Conservation (phyloP, 2,113 vertebrate species). For the Rhabdomys dilectus region DNA sequence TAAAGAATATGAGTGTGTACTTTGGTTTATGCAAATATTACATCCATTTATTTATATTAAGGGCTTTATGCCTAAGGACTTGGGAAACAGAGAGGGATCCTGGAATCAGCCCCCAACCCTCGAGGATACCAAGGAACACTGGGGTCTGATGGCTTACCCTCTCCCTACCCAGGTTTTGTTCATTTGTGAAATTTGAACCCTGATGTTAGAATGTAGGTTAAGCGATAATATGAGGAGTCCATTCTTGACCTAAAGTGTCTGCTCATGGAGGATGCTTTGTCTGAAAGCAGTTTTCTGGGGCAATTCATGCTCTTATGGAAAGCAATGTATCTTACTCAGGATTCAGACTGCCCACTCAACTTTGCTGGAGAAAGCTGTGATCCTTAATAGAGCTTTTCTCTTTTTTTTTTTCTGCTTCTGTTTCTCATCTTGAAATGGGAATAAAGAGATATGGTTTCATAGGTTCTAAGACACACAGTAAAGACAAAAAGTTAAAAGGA, state of each 20-base stretch:
- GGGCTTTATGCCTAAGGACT: background rate
- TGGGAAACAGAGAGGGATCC: background rate
- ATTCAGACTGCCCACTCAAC: background rate
- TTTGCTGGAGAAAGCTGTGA: background rate
- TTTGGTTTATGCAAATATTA: background rate
- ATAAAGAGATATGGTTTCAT: background rate
- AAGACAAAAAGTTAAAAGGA: background rate
- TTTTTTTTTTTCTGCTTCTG: background rate
- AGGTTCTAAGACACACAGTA: background rate
- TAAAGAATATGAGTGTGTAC: background rate
- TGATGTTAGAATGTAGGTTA: background rate
- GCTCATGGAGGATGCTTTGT: background rate
- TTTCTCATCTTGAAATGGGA: slow-evolving; percentile 13
- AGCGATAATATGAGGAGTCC: too few relatives aligned
- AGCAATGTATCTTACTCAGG: background rate
- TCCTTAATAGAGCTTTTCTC: background rate
- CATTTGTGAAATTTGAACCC: background rate
- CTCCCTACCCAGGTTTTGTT: background rate
- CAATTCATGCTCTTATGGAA: background rate
- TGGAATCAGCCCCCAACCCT: too few relatives aligned
- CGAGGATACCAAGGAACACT: too few relatives aligned
- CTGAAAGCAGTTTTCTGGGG: background rate
- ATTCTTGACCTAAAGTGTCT: background rate
- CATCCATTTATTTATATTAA: background rate
- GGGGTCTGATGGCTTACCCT: background rate